Evolutionary conservation across 2,888 invertebrate genomes (phyloP), one percentile per base, ranked within the genome.

Genomic region (Microdon myrmicae): DNA sequence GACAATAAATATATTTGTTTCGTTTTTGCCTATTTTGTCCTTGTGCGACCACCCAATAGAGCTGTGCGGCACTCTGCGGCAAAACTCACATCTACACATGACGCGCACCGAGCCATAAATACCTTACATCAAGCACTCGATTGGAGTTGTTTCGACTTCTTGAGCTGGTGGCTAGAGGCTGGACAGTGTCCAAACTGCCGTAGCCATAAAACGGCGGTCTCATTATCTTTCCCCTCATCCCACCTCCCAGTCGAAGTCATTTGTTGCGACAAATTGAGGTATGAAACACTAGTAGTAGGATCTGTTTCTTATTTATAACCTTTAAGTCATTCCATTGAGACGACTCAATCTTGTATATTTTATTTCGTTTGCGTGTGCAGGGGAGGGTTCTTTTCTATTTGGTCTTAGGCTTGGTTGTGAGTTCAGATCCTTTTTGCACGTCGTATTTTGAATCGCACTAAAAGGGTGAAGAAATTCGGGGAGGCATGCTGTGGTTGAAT

Each of bases 241-340:
- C 13, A 4, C 13, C 2, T 7, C 31, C 28, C 8, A 12, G 13
- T 44, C 32, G 29, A 22, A 26, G 47, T 35, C 38, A 49, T 55
- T 45, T 45, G 47, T 43, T 64, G 64, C 64, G 64, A 56, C 64
- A 64, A 64, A 64, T 64, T 53, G 64, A n/a, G n/a, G n/a, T n/a
- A n/a, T n/a, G n/a, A n/a, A n/a, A n/a, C n/a, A n/a, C n/a, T n/a
- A n/a, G n/a, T n/a, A n/a, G n/a, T n/a, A n/a, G n/a, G n/a, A n/a
- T n/a, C n/a, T n/a, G n/a, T n/a, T n/a, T n/a, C n/a, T n/a, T n/a
- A 64, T 64, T 56, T 64, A 64, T 64, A 51, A 64, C 48, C 47
- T 37, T 53, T 47, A 41, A 45, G 32, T 64, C 53, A 38, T 28
- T 56, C 64, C 56, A 64, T 64, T 37, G 64, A 64, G 56, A 43